Conservation (phyloP, 2,797 vertebrate genomes). For the Scleropages formosus region DNA sequence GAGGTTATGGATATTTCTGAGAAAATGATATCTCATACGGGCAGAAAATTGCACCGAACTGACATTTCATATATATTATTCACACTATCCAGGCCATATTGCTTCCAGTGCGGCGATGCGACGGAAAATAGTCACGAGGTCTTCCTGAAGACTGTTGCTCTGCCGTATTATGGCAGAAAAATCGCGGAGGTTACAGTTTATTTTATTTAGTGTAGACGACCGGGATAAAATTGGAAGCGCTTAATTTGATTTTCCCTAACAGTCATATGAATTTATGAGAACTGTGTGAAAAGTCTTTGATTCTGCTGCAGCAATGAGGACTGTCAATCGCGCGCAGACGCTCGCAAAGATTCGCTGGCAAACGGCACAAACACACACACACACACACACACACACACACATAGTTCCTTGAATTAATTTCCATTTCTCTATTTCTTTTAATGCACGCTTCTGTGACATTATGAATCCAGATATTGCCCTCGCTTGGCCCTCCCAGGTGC, state of each 20-base stretch:
- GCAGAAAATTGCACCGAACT: constrained; percentile 14
- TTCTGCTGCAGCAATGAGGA: constrained; percentile 7
- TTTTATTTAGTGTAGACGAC: constrained; percentile 31
- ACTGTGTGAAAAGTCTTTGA: background rate
- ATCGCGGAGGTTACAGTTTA: background rate
- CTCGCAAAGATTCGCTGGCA: background rate
- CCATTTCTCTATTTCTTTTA: background rate
- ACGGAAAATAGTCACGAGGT: constrained; percentile 2
- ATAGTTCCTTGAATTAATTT: background rate
- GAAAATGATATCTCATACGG: background rate
- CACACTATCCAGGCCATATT: constrained; percentile 12
- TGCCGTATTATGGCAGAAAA: constrained; percentile 23
- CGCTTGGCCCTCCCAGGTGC: constrained; percentile 61
- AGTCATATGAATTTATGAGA: constrained; percentile 15
- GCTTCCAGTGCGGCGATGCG: constrained; percentile 8
- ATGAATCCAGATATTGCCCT: background rate
- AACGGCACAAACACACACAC: background rate
- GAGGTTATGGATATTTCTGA: background rate
- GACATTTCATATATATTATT: constrained; percentile 24
- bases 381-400: background rate
- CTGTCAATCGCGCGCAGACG: background rate
- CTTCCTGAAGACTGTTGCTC: constrained; percentile 20
- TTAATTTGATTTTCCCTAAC: constrained; percentile 31
- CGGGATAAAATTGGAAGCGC: constrained; percentile 18
- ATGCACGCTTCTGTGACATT: background rate